phyloP scores from a whole-genome alignment of 2,113 vertebrate species.

The Campylorhamphus procurvoides region DNA sequence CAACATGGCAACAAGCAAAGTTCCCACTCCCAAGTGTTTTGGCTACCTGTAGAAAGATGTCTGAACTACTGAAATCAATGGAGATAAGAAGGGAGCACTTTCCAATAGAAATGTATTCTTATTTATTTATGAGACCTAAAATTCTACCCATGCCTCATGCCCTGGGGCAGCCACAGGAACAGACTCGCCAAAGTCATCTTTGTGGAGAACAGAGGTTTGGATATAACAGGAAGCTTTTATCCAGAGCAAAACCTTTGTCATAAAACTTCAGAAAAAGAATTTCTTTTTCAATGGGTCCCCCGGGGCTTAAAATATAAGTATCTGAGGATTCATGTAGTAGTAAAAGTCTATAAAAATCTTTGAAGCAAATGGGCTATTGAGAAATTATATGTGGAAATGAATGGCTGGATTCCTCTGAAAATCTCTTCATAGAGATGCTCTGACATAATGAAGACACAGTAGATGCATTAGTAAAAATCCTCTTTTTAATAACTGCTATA shows the following conservation, averaged over 20 bases:
- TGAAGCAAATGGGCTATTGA: constrained; percentile 65
- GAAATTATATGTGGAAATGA: constrained; percentile 45
- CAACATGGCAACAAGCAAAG: background rate
- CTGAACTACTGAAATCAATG: accelerated
- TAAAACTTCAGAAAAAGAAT: constrained; percentile 48
- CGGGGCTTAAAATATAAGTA: constrained; percentile 56
- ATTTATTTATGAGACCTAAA: background rate
- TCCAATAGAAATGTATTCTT: background rate
- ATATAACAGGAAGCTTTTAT: constrained; percentile 11
- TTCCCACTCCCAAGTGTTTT: background rate
- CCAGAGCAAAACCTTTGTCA: constrained; percentile 30
- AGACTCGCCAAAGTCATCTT: background rate
- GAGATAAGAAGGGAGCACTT: background rate
- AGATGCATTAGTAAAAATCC: constrained; percentile 49
- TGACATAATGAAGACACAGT: constrained; percentile 46
- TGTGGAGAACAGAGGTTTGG: background rate
- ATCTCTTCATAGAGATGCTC: constrained; percentile 34
- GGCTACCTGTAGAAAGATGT: background rate
- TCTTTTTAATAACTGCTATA: constrained; percentile 46
- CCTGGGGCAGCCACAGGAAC: background rate
- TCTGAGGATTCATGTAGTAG: constrained; percentile 54
- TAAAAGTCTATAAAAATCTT: constrained; percentile 62
- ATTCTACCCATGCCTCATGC: background rate
- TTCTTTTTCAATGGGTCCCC: constrained; percentile 36
- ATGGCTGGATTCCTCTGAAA: constrained; percentile 47